phyloP scores from a whole-genome alignment of 2,888 invertebrate genomes.

The Eledona agricola region DNA sequence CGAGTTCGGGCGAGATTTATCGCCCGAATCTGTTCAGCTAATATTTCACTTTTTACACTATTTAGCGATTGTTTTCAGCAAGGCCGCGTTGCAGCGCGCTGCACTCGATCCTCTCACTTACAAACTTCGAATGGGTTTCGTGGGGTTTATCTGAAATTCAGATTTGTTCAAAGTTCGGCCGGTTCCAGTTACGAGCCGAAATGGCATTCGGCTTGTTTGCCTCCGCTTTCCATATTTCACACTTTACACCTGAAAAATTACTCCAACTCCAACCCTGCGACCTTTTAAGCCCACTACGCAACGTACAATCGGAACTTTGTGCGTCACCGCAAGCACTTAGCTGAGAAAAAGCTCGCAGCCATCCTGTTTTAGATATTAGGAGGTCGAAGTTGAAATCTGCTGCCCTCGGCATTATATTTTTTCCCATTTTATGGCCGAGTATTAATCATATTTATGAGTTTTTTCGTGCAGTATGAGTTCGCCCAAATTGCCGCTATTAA shows the following conservation, averaged over 20 bases:
- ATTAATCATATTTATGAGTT: conserved; percentile 26
- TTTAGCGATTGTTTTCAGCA: neutral
- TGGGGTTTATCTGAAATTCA: conserved; percentile 24
- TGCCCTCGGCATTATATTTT: conserved; percentile 9
- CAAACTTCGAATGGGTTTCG: conserved; percentile 22
- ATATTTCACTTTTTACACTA: too few species aligned
- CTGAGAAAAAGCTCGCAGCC: too few species aligned
- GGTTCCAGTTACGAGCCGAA: too few species aligned
- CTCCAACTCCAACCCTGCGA: too few species aligned
- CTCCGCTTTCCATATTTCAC: too few species aligned
- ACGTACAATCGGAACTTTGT: too few species aligned
- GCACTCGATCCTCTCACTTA: conserved; percentile 4
- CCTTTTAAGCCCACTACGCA: too few species aligned
- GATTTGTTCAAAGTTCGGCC: conserved; percentile 21
- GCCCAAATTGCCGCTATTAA: conserved; percentile 22
- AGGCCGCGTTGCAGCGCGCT: neutral
- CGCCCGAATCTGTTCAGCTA: too few species aligned
- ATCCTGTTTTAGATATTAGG: conserved; percentile 15
- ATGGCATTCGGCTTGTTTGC: too few species aligned
- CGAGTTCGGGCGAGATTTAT: too few species aligned
- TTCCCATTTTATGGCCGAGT: conserved; percentile 6
- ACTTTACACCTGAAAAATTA: too few species aligned
- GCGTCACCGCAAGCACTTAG: too few species aligned
- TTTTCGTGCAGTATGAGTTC: conserved; percentile 18
- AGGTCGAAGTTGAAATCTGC: conserved; percentile 12